phyloP scores from a whole-genome alignment of 2,888 invertebrate species.

The Orthonevra nobilis region DNA sequence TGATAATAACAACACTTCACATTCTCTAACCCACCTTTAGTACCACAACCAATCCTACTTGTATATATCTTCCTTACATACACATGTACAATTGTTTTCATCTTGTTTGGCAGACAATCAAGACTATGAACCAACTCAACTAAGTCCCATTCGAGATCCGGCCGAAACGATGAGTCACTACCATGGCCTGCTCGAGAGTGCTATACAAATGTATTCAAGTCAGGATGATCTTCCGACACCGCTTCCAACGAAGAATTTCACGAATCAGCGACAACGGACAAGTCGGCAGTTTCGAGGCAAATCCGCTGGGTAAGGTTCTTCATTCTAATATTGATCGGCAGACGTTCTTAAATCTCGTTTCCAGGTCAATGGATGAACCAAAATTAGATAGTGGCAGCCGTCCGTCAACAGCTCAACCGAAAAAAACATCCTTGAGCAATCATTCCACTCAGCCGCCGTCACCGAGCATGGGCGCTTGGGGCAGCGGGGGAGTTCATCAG shows the following conservation, averaged over 20 bases:
- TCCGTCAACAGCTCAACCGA: conserved; percentile 79
- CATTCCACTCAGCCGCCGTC: conserved; percentile 79
- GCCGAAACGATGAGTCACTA: conserved; percentile 78
- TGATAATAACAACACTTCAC: conserved; percentile 60
- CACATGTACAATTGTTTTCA: conserved; percentile 66
- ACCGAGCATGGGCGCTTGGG: conserved; percentile 81
- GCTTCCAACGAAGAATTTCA: conserved; percentile 76
- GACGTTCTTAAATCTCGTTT: background rate
- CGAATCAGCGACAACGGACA: conserved; percentile 75
- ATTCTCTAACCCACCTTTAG: conserved; percentile 50
- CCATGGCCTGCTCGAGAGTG: conserved; percentile 79
- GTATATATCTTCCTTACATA: conserved; percentile 55
- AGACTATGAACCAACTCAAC: conserved; percentile 45
- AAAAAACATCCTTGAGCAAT: conserved; percentile 76
- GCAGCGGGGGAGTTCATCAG: conserved; percentile 81
- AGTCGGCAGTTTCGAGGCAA: conserved; percentile 78
- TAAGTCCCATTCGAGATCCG: conserved; percentile 78
- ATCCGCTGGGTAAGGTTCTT: conserved; percentile 75
- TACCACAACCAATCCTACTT: conserved; percentile 51
- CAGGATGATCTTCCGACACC: conserved; percentile 79
- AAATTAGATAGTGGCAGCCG: conserved; percentile 74
- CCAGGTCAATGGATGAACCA: conserved; percentile 72
- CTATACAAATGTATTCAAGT: conserved; percentile 79
- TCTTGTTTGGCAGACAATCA: conserved; percentile 69
- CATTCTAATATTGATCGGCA: background rate